phyloP scores from a whole-genome alignment of 2,888 invertebrate genomes.

The Sesia bembeciformis region DNA sequence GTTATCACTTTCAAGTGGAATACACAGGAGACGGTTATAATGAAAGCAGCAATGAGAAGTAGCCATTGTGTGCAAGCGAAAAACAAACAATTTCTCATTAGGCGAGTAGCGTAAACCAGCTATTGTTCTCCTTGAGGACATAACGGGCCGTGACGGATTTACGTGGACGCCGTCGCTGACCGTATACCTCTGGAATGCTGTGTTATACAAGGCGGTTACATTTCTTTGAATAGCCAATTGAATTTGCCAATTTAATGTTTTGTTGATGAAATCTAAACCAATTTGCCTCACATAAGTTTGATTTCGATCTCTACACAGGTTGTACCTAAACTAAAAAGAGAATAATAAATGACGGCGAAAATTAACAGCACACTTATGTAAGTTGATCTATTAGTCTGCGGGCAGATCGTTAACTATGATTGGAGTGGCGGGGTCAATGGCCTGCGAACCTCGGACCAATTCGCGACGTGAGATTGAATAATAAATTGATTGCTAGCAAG shows the following conservation, averaged over 20 bases:
- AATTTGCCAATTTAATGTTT: neutral
- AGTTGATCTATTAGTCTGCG: slow-evolving; percentile 22
- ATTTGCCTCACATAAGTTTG: too few relatives aligned
- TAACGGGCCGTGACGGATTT: slow-evolving; percentile 67
- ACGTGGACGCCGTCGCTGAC: slow-evolving; percentile 44
- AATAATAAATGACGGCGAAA: neutral
- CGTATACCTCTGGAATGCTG: slow-evolving; percentile 44
- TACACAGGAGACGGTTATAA: slow-evolving; percentile 42
- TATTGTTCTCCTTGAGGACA: slow-evolving; percentile 64
- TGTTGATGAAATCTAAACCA: too few relatives aligned
- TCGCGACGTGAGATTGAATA: slow-evolving; percentile 74
- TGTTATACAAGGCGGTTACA: slow-evolving; percentile 2
- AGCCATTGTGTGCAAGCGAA: slow-evolving; percentile 58
- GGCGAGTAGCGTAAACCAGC: slow-evolving; percentile 55
- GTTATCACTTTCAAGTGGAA: slow-evolving; percentile 16
- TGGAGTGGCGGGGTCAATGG: slow-evolving; percentile 56
- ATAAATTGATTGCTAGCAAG: slow-evolving; percentile 67
- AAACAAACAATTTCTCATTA: slow-evolving; percentile 71
- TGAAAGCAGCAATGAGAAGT: slow-evolving; percentile 51
- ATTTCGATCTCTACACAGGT: too few relatives aligned
- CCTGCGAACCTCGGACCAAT: slow-evolving; percentile 69
- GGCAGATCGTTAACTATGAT: slow-evolving; percentile 19
- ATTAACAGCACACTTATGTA: slow-evolving; percentile 8
- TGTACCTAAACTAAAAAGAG: too few relatives aligned
- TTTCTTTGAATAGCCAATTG: slow-evolving; percentile 7